These are phyloP conservation scores for Odontothrips loti DNA, from an alignment of 2,888 invertebrate species.

Conservation along the genomic window DNA sequence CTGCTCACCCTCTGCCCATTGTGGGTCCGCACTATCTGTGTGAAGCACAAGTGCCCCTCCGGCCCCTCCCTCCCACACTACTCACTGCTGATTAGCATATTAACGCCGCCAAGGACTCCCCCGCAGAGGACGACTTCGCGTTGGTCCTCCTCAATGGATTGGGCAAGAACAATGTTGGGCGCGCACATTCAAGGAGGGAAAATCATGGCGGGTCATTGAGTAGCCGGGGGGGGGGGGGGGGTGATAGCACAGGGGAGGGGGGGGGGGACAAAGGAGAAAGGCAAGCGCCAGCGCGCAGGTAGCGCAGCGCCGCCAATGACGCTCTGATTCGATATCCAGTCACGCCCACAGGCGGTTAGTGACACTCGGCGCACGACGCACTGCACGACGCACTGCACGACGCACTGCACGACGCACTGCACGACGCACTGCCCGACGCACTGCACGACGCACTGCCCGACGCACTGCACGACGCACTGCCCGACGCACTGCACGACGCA, in stretches of 20 bases:
- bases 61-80: background rate
- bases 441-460: too few species aligned
- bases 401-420: too few species aligned
- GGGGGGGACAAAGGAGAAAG: background rate
- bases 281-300: background rate
- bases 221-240: background rate
- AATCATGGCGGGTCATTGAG: background rate
- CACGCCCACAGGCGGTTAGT: too few species aligned
- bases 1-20: background rate
- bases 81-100: background rate
- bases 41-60: background rate
- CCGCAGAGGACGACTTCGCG: background rate
- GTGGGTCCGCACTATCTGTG: background rate
- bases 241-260: background rate
- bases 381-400: too few species aligned
- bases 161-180: background rate
- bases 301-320: background rate
- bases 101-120: background rate
- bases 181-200: constrained; percentile 6
- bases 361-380: too few species aligned
- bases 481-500: too few species aligned
- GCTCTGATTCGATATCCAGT: too few species aligned
- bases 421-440: too few species aligned
- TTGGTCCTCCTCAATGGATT: background rate
- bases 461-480: too few species aligned